Base-by-base conservation (phyloP, 92 coral and sea anemone species). In the Anthopleura xanthogrammica region DNA sequence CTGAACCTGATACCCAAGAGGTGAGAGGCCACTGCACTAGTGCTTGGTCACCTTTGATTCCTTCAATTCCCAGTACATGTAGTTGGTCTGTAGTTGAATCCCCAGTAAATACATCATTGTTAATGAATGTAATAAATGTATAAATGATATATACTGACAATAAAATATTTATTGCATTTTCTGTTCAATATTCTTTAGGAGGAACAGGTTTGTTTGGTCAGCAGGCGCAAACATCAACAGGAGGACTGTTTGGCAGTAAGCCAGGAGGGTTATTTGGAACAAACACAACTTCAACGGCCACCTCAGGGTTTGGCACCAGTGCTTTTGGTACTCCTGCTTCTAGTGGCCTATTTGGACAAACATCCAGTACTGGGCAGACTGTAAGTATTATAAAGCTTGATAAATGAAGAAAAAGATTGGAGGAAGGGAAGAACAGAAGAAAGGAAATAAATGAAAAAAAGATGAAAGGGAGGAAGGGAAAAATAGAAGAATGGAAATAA, bases 261-360 rank as follows among this genome's bases (percentile, higher is more conserved):
- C 23, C 94, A 19, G 94, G 88, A 2, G 85, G 94, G 5, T 54
- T 93, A 36, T 93, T 93, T 77, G 94, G 94, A 66, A 80, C 93
- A 17, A 88, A 80, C 62, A 86, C 94, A 2, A 80, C 94, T 4
- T 77, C 92, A 41, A 60, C 97, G 24, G 76, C 89, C n/a, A 42
- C 94, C 3, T 52, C 94, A 4, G 94, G 85, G 16, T 93, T 93
- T 89, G 95, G 95, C 0, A 75, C 93, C 43, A 83, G 90, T 9
- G 89, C 90, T 87, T 93, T 95, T 54, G 80, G 86, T 56, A 80
- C 95, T 52, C 92, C 90, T 52, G 78, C 92, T 68, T 75, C 89
- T 24, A 88, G 90, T 52, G 89, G 98, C 77, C 70, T 95, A 50
- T 95, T 95, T 94, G 98, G 98, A 73, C 95, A 88, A 90, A 83